Base-by-base conservation (phyloP, 1,140 invertebrate species). In the Bombus fervidus region DNA sequence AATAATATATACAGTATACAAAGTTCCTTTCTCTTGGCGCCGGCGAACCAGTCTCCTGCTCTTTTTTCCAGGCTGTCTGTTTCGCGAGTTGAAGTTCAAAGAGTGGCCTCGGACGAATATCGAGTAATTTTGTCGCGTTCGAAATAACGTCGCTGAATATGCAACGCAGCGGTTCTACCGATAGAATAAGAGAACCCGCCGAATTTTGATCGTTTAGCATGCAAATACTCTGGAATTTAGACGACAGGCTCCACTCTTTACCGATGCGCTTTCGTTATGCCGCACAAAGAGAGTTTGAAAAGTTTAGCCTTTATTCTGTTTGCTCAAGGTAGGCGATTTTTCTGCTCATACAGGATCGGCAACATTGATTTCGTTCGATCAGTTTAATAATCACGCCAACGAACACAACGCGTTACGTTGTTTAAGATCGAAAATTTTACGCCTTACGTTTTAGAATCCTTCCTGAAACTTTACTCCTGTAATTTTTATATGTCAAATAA, bases 51-150 rank as follows among this genome's bases (percentile, higher is more conserved):
- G 59, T 62, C 59, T 37, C 53, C 57, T 10, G 31, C 12, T 34
- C 28, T 43, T 75, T 77, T 90, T 90, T 79, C n/a, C 53, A 22
- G n/a, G 62, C 74, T 53, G 53, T 41, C 78, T 76, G 57, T 78
- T 69, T 69, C 71, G 18, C 66, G 69, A 68, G 41, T 66, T 59
- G 82, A 83, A 76, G 79, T 87, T 90, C 89, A 89, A 85, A 89
- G 68, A 57, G 57, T 41, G 43, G 25, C 31, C 28, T n/a, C n/a
- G 66, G 43, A 76, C 64, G 81, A 89, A 82, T 84, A 68, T 86
- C 86, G 73, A 82, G 79, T 89, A 89, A 87, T 89, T 87, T 84
- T 68, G 85, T 72, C 69, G 79, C 80, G 74, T 74, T 79, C 81
- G 76, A 80, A 85, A 85, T 85, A 85, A 85, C 83, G 83, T 64